Base-by-base conservation (phyloP, 2,797 vertebrate genomes). In the Ceryle rudis region DNA sequence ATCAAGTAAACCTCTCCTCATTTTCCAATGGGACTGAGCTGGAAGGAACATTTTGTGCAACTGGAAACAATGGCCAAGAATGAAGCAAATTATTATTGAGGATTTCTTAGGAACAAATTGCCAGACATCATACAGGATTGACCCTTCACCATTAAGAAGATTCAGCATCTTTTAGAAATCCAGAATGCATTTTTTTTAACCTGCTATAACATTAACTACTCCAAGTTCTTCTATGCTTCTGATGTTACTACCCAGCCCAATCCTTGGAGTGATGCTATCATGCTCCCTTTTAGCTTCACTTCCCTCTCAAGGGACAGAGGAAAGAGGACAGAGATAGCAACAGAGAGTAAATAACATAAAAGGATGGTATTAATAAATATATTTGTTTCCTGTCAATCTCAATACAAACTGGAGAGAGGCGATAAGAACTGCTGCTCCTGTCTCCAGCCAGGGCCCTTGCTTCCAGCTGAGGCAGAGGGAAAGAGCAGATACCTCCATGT, bases 331-430 rank as follows among this genome's bases (percentile, higher is more conserved):
- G 73, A 86, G 67, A 94, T 54, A 92, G 54, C 83, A 67, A 65
- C 49, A 22, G 31, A 80, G 46, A 71, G 60, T 77, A 95, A 92
- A 95, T 89, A 95, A 89, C 23, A 41, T 60, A 37, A 39, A 88
- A 86, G 31, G 9, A 57, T 65, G 4, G 25, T 81, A 57, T 69
- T 86, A 96, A 81, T 92, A 96, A 96, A 96, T 94, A 60, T 29
- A 49, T 86, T 93, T 89, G 14, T 95, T 93, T 84, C 95, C 93
- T 94, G 62, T 57, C 47, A 54, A 39, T 83, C 61, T 62, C 70
- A 79, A 12, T n/a, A 72, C 66, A 75, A 86, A 81, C 80, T 83
- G 91, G 64, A 86, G n/a, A 51, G 64, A 84, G 51, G 52, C 2
- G 77, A 92, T 96, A 96, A 93, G 90, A 90, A n/a, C 37, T 35